A percentile compares a stretch with the other conserved stretches of the same genome.
Evolutionary conservation across 2,797 vertebrate species (phyloP).

Genomic region (Zonotrichia albicollis): DNA sequence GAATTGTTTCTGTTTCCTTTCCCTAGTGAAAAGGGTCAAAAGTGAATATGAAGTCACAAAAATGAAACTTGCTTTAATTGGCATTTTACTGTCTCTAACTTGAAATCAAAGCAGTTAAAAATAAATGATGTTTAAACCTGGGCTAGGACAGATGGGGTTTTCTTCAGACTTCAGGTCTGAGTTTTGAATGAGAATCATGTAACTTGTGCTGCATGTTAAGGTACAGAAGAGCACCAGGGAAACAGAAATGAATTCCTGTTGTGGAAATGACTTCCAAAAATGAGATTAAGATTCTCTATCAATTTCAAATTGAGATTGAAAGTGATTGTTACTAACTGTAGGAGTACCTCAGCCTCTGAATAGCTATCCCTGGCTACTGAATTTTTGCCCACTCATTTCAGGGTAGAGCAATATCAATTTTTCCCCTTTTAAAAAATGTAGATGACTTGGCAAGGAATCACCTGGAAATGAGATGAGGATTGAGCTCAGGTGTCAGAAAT

Average conservation of each 20-base stretch:
- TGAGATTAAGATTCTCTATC: neutral
- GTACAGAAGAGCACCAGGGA: neutral
- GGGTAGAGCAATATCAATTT: neutral
- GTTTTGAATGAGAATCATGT: neutral
- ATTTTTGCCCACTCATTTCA: neutral
- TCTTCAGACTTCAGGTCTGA: neutral
- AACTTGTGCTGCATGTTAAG: neutral
- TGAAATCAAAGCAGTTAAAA: neutral
- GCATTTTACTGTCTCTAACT: neutral
- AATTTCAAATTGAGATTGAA: neutral
- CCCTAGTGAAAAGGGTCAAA: neutral
- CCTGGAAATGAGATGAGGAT: neutral
- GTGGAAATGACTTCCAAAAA: neutral
- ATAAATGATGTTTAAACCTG: neutral
- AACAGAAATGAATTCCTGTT: neutral
- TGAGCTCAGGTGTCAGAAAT: neutral
- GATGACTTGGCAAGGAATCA: neutral
- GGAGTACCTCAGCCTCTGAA: neutral
- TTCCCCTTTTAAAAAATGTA: neutral
- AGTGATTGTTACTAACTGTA: neutral
- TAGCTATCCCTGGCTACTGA: neutral
- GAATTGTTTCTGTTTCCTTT: neutral
- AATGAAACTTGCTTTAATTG: neutral
- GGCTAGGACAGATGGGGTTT: neutral
- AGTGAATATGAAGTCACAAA: neutral